Evolutionary conservation across 2,888 invertebrate species (phyloP), one percentile per base, ranked within the genome.

Genomic region (Exocentrus adspersus): DNA sequence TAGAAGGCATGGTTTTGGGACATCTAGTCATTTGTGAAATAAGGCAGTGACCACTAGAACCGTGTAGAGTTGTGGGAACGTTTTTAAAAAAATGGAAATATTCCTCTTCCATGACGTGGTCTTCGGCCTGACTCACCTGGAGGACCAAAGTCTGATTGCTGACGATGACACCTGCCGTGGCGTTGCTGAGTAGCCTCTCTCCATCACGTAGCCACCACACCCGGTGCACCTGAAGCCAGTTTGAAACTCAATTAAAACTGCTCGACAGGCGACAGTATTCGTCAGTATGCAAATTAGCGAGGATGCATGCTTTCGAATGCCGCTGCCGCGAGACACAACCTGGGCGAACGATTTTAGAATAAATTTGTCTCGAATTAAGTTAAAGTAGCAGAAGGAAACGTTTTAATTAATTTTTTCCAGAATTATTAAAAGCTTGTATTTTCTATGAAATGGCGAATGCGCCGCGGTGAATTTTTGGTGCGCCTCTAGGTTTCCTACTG

Each of bases 111-210:
- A 5, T 24, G 24, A 24, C 24, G 24, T 12, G 37, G 4, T 14
- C 32, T 30, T 10, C 16, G n/a, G 12, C 19, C 14, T 28, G n/a
- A 57, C 77, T 75, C 72, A 82, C 88, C 85, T 93, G 93, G 46
- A 93, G 85, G 0, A 93, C 92, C 63, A 93, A 83, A 72, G 92
- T 92, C 82, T 93, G 93, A 82, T 93, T 92, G 78, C 91, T 91
- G 69, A 93, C 88, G 62, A 93, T 90, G 48, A 92, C 88, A 2
- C 92, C 92, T n/a, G 88, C 87, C 5, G 89, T 88, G 4, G 88
- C 86, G 77, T 92, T 92, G 74, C 91, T 91, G 74, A 87, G 85
- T 54, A 90, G 81, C 69, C 86, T 83, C 72, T 86, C 87, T 62
- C 91, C 91, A 89, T 93, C 86, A 48, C 80, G 68, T 43, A 82